Evolutionary conservation across 2,113 vertebrate species (phyloP).

Genomic region (Dasyornis broadbenti): DNA sequence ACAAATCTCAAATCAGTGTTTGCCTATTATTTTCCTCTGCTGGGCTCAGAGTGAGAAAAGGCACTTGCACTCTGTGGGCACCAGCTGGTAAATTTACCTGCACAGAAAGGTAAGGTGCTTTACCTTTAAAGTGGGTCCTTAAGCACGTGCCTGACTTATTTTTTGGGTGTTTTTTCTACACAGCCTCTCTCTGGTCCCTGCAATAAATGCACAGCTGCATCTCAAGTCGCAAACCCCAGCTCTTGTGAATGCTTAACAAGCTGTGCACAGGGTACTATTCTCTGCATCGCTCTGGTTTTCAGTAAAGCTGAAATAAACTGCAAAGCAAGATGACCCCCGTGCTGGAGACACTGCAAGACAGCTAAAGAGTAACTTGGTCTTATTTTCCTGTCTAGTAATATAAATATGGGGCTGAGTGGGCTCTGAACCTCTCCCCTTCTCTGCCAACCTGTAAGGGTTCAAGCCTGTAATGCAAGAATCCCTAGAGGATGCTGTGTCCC

Average conservation of each 20-base stretch:
- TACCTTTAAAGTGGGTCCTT: neutral
- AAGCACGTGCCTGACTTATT: neutral
- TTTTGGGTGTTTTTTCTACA: neutral
- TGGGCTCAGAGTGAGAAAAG: neutral
- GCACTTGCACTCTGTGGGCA: fast-evolving
- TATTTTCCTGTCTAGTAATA: neutral
- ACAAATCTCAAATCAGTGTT: neutral
- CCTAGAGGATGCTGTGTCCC: neutral
- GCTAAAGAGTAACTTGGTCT: neutral
- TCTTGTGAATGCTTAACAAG: neutral
- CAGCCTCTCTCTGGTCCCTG: neutral
- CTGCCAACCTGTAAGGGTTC: neutral
- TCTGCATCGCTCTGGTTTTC: neutral
- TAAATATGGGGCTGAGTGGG: neutral
- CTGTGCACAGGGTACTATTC: neutral
- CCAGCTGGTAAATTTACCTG: neutral
- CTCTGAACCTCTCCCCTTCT: neutral
- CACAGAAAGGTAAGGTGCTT: neutral
- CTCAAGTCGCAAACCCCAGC: fast-evolving
- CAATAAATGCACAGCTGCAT: neutral
- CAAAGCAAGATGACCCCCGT: neutral
- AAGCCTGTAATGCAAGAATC: neutral
- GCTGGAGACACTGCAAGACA: neutral
- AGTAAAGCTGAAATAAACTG: neutral
- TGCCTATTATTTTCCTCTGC: neutral